Percentiles rank a stretch among this genome's conserved stretches.
phyloP scores from a whole-genome alignment of 2,888 invertebrate genomes.

The Deilephila porcellus region DNA sequence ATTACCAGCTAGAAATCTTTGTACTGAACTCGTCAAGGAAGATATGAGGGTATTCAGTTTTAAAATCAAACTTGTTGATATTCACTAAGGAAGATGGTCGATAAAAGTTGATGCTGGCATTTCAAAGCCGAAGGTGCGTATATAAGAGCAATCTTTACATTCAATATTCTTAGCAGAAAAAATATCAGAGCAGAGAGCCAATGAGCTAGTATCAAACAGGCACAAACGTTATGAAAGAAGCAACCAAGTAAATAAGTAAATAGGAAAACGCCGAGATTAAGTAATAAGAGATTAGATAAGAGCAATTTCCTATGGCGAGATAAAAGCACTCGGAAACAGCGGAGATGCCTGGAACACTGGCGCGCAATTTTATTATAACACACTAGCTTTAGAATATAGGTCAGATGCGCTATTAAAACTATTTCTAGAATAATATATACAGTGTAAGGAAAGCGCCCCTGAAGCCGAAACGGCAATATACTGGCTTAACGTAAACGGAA shows the following conservation, averaged over 20 bases:
- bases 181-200: background rate
- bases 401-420: constrained; percentile 6
- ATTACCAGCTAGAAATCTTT: too few species aligned
- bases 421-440: background rate
- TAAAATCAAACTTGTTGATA: too few species aligned
- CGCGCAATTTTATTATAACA: constrained; percentile 5
- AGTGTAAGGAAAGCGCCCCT: background rate
- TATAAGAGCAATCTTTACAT: background rate
- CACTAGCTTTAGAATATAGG: constrained; percentile 2
- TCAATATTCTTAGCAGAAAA: background rate
- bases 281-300: constrained; percentile 26
- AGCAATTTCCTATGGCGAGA: constrained; percentile 24
- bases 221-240: constrained; percentile 11
- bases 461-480: background rate
- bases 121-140: too few species aligned
- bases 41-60: too few species aligned
- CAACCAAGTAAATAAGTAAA: constrained; percentile 9
- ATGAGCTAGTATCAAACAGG: background rate
- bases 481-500: background rate
- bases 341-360: constrained; percentile 19
- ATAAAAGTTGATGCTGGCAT: too few species aligned
- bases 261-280: constrained; percentile 21
- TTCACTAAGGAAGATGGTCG: too few species aligned
- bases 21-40: too few species aligned
- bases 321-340: constrained; percentile 26